Evolutionary conservation across 2,113 vertebrate species (phyloP), one percentile per base, ranked within the genome.

Genomic region (Smithornis capensis): DNA sequence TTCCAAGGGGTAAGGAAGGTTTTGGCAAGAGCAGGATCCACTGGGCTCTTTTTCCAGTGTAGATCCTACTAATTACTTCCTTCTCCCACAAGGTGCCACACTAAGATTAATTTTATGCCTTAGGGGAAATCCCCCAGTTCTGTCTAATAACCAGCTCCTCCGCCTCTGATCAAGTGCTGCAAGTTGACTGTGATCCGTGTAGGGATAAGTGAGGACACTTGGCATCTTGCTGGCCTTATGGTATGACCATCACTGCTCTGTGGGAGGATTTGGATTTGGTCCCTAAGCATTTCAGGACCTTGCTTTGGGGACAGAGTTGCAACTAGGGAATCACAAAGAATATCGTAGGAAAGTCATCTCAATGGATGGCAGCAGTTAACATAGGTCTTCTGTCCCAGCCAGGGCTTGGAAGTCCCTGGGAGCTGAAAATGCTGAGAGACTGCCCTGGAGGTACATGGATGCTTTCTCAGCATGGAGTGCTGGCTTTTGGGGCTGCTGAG

Each of bases 321-420:
- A 53, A 12, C 31, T 4, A n/a, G 3, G 45, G 9, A 7, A 2
- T 50, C 59, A 35, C 56, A 24, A 44, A 24, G 23, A 67, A 62
- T 53, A 25, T 79, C 29, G 23, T 10, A 2, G 29, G n/a, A 44
- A 45, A 64, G 35, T 33, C 69, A 18, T 49, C 67, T 80, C 16
- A 33, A 44, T 29, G 56, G 19, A 31, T 70, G 68, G 64, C 53
- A 89, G 73, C 89, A 40, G 42, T 33, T 10, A n/a, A 64, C 1
- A 1, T 37, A 19, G 29, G 17, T 71, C 44, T 37, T 79, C 53
- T 67, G 47, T 75, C 31, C 55, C 29, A 52, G 64, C 19, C 2
- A 6, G 50, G 31, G 49, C 18, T 0, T 0, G 47, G 53, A 59
- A 44, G n/a, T 56, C 53, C 38, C 29, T 57, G n/a, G 42, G 65